Evolutionary conservation across 2,797 vertebrate species (phyloP), one percentile per base, ranked within the genome.

Genomic region (Tenualosa thibaudeaui): DNA sequence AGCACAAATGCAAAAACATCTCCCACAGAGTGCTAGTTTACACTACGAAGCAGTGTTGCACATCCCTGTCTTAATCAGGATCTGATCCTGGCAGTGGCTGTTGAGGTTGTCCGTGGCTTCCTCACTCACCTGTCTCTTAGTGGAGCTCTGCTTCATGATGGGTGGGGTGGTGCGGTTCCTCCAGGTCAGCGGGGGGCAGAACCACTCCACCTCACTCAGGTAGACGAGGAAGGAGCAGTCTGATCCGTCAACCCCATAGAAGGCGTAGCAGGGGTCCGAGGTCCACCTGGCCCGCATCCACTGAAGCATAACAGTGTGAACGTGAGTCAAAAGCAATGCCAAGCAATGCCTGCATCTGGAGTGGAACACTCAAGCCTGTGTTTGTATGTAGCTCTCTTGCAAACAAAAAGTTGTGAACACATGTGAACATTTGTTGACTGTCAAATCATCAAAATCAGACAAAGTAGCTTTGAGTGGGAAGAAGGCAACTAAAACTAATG

Each of bases 131-230:
- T 98, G 97, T 83, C 91, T 93, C 26, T 85, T 96, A 0, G 95
- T 93, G 0, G 89, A 89, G 0, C 94, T 91, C 0, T 94, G 92
- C 83, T 86, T 91, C 82, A 91, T 91, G 3, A 91, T 94, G 0
- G 94, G 94, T 4, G 86, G 89, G 71, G 81, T 91, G 0, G 96
- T 97, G 87, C 92, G 93, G 93, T 98, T 98, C 81, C 97, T 93
- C 97, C 97, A 98, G 75, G 93, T 89, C 92, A 97, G 91, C 0
- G 95, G 95, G 10, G 97, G 97, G 86, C 97, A 98, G 94, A 98
- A 98, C 97, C 97, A 98, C 91, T 98, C 97, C 0, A 98, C 97
- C 91, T 98, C 97, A 0, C 97, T 98, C 92, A 98, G 95, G 95
- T 98, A 98, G 93, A 97, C 91, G 83, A 98, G 96, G 93, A 98